Evolutionary conservation across 92 coral and sea anemone genomes (phyloP).

Genomic region (Pocillopora grandis): DNA sequence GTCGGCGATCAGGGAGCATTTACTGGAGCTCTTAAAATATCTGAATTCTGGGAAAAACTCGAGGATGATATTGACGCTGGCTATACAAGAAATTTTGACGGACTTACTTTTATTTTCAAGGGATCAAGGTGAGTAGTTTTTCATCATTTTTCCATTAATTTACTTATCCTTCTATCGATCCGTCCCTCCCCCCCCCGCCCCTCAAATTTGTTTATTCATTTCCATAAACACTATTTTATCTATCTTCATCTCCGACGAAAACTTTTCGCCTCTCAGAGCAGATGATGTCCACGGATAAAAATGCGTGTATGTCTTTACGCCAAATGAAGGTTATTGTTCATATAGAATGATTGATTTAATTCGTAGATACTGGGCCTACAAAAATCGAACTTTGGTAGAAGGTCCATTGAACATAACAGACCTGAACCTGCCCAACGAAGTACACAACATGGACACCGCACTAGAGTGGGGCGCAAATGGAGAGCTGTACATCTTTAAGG

Average conservation of each 20-base stretch:
- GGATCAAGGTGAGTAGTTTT: constrained; percentile 44
- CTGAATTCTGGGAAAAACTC: constrained; percentile 75
- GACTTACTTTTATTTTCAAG: constrained; percentile 78
- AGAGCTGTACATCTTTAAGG: constrained; percentile 71
- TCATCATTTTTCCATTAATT: too few relatives aligned
- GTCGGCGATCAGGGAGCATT: constrained; percentile 66
- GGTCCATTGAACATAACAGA: constrained; percentile 56
- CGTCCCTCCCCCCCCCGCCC: too few relatives aligned
- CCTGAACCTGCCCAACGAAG: constrained; percentile 51
- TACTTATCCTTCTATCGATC: neutral
- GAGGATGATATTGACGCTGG: constrained; percentile 84
- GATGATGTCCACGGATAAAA: neutral
- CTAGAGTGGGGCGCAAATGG: constrained; percentile 65
- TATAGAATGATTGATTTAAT: neutral
- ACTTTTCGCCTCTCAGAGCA: neutral
- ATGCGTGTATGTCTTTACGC: too few relatives aligned
- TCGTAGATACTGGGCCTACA: constrained; percentile 63
- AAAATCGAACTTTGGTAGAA: constrained; percentile 36
- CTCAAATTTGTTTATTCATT: neutral
- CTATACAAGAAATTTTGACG: constrained; percentile 65
- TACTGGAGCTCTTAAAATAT: constrained; percentile 69
- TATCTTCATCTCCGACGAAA: neutral
- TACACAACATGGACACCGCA: constrained; percentile 75
- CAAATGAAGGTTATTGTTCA: neutral
- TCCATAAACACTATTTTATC: neutral